Evolutionary conservation across 2,888 invertebrate genomes (phyloP).

Genomic region (Ditylenchus weischeri): DNA sequence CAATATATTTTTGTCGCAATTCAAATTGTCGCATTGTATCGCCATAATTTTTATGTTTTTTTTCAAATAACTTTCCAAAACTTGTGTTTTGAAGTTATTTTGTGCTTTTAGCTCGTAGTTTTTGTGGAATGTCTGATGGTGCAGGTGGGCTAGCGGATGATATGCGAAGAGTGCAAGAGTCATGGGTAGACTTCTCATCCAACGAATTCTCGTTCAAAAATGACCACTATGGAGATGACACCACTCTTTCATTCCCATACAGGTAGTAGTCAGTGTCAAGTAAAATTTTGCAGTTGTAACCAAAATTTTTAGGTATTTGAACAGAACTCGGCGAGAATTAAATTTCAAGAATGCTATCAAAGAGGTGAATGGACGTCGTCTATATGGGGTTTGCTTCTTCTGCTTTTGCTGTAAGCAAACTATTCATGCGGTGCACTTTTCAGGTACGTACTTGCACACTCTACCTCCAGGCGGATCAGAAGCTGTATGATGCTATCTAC

Average conservation of each 20-base stretch:
- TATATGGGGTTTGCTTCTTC: constrained; percentile 39
- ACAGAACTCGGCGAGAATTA: constrained; percentile 17
- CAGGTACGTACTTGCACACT: constrained; percentile 49
- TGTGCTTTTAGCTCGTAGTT: not conserved
- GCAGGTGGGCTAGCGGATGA: not conserved
- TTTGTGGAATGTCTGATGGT: constrained; percentile 1
- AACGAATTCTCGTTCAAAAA: constrained; percentile 12
- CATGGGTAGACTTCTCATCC: constrained; percentile 15
- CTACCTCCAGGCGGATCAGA: constrained; percentile 89
- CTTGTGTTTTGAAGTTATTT: too few relatives aligned
- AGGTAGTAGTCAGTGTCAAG: not conserved
- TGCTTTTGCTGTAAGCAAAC: too few relatives aligned
- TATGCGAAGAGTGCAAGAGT: constrained; percentile 32
- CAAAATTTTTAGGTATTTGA: constrained; percentile 5
- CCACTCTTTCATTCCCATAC: not conserved
- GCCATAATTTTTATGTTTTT: too few relatives aligned
- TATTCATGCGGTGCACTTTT: too few relatives aligned
- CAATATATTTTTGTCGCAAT: too few relatives aligned
- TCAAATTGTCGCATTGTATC: too few relatives aligned
- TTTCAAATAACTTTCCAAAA: too few relatives aligned
- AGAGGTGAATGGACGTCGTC: constrained; percentile 67
- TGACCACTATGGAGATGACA: constrained; percentile 16
- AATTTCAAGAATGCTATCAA: constrained; percentile 11
- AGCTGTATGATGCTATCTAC: constrained; percentile 90
- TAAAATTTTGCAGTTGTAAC: not conserved